phyloP scores from a whole-genome alignment of 2,113 vertebrate genomes.

The Thalassarche chlororhynchos region DNA sequence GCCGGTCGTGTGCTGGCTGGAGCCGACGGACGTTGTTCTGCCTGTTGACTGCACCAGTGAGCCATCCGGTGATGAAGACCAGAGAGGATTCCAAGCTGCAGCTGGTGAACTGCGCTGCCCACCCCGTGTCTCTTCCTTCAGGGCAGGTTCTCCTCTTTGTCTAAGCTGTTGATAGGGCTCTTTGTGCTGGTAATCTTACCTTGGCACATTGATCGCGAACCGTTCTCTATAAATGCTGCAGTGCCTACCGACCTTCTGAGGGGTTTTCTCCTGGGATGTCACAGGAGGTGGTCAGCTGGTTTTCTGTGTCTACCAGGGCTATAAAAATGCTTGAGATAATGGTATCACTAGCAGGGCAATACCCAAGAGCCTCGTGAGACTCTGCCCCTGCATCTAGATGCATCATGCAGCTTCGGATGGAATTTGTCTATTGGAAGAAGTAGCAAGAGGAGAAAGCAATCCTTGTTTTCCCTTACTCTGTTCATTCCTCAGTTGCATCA shows the following conservation, averaged over 20 bases:
- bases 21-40: neutral
- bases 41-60: neutral
- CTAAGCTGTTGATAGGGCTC: neutral
- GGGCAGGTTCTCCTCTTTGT: neutral
- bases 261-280: neutral
- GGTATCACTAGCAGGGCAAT: neutral
- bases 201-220: fast-evolving
- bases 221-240: neutral
- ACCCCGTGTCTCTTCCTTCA: neutral
- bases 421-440: neutral
- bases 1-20: neutral
- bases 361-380: neutral
- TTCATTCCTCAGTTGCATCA: neutral
- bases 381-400: neutral
- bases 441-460: neutral
- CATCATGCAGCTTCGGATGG: neutral
- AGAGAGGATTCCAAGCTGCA: neutral
- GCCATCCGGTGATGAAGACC: neutral
- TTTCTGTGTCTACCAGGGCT: neutral
- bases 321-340: neutral
- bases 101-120: neutral
- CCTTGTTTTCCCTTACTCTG: neutral
- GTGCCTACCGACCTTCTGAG: neutral
- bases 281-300: neutral
- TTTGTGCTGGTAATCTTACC: too few relatives aligned